These are phyloP conservation scores for Craseonycteris thonglongyai DNA, from an alignment of 2,113 vertebrate genomes.

Conservation along the genomic window DNA sequence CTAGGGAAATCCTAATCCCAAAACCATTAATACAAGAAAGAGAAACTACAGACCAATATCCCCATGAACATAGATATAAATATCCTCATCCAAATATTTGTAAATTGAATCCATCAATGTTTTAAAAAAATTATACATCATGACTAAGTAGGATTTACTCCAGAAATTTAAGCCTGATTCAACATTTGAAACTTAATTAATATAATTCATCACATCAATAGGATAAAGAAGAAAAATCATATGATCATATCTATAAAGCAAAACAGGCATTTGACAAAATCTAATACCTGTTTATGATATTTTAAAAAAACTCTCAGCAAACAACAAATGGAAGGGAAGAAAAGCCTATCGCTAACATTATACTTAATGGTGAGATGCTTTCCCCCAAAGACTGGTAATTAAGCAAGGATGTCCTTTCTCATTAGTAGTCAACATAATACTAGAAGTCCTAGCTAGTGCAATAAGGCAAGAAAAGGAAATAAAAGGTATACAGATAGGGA, in stretches of 20 bases:
- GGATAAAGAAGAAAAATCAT: background rate
- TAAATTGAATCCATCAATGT: background rate
- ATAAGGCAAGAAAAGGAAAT: background rate
- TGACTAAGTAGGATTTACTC: background rate
- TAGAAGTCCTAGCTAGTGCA: background rate
- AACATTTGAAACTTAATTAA: background rate
- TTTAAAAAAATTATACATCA: background rate
- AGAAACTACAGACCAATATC: background rate
- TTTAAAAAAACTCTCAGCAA: background rate
- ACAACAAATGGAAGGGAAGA: background rate
- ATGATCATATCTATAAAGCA: background rate
- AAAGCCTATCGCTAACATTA: background rate
- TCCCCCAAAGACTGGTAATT: background rate
- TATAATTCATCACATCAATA: background rate
- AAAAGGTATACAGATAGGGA: background rate
- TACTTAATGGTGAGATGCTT: background rate
- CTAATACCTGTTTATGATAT: background rate
- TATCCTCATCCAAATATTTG: background rate
- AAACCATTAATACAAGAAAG: background rate
- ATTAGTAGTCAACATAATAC: background rate
- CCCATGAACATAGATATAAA: background rate
- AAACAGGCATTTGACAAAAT: background rate
- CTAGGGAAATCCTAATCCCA: background rate
- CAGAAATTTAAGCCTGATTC: background rate
- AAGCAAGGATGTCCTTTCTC: background rate